These are phyloP conservation scores for Ptilonorhynchus violaceus DNA, from an alignment of 2,113 vertebrate genomes.

Conservation along the genomic window DNA sequence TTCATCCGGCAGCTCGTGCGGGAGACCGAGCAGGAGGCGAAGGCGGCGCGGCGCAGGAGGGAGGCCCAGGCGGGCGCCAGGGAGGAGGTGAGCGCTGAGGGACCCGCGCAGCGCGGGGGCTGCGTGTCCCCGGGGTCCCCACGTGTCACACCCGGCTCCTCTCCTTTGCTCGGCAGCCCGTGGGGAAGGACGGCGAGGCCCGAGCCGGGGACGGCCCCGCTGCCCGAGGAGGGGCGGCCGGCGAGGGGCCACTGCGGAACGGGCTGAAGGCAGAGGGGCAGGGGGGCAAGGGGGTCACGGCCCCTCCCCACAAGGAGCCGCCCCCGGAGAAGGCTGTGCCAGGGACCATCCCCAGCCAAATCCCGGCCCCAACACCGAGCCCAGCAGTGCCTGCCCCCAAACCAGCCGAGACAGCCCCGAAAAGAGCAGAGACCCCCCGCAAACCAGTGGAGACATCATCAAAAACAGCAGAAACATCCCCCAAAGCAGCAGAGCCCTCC, in stretches of 20 bases:
- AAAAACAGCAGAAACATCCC: not conserved
- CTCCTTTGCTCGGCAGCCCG: constrained; percentile 32
- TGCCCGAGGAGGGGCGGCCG: constrained; percentile 59
- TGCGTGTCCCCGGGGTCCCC: not conserved
- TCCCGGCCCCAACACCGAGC: not conserved
- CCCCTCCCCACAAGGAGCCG: not conserved
- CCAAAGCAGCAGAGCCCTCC: not conserved
- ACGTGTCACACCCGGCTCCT: fast-evolving
- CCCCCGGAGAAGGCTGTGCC: not conserved
- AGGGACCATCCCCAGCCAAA: not conserved
- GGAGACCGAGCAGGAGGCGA: constrained; percentile 88
- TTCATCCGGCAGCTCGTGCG: constrained; percentile 95
- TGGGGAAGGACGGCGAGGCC: constrained; percentile 73
- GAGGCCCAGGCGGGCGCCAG: constrained; percentile 33
- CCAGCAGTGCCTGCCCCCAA: not conserved
- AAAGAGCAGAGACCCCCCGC: not conserved
- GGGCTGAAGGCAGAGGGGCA: constrained; percentile 30
- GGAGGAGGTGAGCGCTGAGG: constrained; percentile 43
- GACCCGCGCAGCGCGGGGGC: fast-evolving
- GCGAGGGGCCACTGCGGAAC: constrained; percentile 28
- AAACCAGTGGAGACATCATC: not conserved
- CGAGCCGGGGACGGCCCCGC: constrained; percentile 63
- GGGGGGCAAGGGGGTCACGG: not conserved
- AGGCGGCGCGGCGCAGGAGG: constrained; percentile 74
- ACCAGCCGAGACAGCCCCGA: not conserved